A percentile compares a stretch with the other conserved stretches of the same genome.
Evolutionary conservation across 2,888 invertebrate genomes (phyloP).

Genomic region (Drosophila setosimentum): DNA sequence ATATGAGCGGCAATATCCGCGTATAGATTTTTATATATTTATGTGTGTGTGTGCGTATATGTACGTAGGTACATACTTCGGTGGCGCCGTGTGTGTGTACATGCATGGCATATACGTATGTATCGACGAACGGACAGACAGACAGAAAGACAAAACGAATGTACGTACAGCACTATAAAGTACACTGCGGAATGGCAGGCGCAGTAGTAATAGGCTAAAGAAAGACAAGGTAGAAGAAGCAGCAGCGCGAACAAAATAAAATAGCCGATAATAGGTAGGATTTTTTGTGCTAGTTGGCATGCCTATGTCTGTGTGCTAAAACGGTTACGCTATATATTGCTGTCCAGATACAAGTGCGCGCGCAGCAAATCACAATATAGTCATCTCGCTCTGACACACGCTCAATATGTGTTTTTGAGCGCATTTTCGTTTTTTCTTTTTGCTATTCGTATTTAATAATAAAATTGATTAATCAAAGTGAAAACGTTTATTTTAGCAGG

Average conservation of each 20-base stretch:
- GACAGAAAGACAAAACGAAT: conserved; percentile 64
- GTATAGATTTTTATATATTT: conserved; percentile 67
- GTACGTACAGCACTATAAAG: conserved; percentile 75
- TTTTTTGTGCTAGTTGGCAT: conserved; percentile 66
- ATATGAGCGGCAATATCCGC: conserved; percentile 73
- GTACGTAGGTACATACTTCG: conserved; percentile 56
- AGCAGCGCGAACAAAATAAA: conserved; percentile 72
- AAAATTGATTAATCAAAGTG: conserved; percentile 78
- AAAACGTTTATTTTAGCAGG: conserved; percentile 66
- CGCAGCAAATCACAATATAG: conserved; percentile 14
- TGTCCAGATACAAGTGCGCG: conserved; percentile 47
- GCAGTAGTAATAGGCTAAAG: conserved; percentile 75
- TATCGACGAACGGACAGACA: conserved; percentile 66
- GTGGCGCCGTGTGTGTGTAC: conserved; percentile 65
- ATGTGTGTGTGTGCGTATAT: conserved; percentile 29
- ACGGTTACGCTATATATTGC: conserved; percentile 62
- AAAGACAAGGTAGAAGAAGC: conserved; percentile 70
- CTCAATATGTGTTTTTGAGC: conserved; percentile 54
- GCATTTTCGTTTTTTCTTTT: conserved; percentile 61
- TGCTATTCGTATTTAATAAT: conserved; percentile 77
- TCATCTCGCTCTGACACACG: conserved; percentile 59
- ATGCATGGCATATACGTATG: conserved; percentile 67
- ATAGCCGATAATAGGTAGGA: conserved; percentile 73
- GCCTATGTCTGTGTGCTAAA: conserved; percentile 43
- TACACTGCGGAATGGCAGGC: conserved; percentile 71